phyloP scores from a whole-genome alignment of 2,888 invertebrate species.

The Stegana nigrithorax region DNA sequence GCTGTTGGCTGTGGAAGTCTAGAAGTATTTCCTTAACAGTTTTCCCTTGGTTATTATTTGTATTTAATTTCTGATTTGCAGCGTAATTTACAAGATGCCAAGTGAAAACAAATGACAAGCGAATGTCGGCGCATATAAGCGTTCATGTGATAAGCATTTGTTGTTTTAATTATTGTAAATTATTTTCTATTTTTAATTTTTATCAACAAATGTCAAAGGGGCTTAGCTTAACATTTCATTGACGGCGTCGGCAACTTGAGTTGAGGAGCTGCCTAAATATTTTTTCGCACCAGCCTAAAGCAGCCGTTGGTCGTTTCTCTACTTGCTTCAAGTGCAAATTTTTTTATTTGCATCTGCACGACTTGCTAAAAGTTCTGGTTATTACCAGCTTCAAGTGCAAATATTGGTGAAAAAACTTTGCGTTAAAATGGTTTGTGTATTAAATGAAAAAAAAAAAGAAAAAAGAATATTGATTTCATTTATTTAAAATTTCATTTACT shows the following conservation, averaged over 20 bases:
- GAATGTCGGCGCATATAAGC: not conserved
- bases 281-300: too few species aligned
- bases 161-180: not conserved
- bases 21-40: slow-evolving; percentile 5
- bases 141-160: not conserved
- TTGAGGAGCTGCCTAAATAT: not conserved
- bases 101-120: too few species aligned
- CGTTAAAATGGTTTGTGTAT: not conserved
- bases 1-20: too few species aligned
- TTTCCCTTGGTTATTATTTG: too few species aligned
- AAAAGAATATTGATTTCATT: too few species aligned
- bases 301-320: too few species aligned
- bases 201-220: not conserved
- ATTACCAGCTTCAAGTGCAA: slow-evolving; percentile 50
- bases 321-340: too few species aligned
- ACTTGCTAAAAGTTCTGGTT: slow-evolving; percentile 49
- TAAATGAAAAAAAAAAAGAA: not conserved
- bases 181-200: not conserved
- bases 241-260: not conserved
- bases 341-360: too few species aligned
- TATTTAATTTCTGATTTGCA: not conserved
- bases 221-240: not conserved
- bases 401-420: slow-evolving; percentile 23
- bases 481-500: too few species aligned
- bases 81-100: too few species aligned